These are phyloP conservation scores for Agrenia bidenticulata DNA, from an alignment of 2,888 invertebrate species.

Conservation along the genomic window DNA sequence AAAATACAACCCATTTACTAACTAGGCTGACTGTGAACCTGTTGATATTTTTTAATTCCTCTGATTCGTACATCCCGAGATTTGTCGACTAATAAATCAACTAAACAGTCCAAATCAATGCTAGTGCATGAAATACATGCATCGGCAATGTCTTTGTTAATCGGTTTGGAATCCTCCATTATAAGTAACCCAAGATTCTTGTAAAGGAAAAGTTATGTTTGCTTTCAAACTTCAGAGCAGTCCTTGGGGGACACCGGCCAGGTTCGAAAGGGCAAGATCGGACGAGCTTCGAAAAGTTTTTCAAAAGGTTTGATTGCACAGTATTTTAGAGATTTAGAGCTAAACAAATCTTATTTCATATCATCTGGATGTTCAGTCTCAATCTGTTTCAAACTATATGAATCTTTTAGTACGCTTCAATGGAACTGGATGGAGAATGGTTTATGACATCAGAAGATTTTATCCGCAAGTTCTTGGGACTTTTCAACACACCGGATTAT, in stretches of 20 bases:
- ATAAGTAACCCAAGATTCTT: too few species aligned
- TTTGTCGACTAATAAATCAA: too few species aligned
- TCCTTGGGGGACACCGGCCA: conserved; percentile 34
- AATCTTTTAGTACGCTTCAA: conserved; percentile 60
- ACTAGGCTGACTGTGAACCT: too few species aligned
- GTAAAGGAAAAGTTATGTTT: conserved; percentile 4
- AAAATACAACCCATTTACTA: too few species aligned
- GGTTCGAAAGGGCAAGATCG: conserved; percentile 58
- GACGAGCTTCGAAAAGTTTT: conserved; percentile 59
- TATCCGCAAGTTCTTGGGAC: conserved; percentile 59
- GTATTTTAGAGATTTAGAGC: too few species aligned
- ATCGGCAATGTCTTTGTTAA: too few species aligned
- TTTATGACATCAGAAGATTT: conserved; percentile 62
- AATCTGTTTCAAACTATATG: not conserved
- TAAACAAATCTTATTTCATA: too few species aligned
- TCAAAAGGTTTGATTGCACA: conserved; percentile 55
- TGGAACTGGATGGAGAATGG: conserved; percentile 58
- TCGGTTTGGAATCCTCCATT: too few species aligned
- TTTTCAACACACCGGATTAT: conserved; percentile 58
- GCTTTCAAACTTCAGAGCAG: conserved; percentile 4
- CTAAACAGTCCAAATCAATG: too few species aligned
- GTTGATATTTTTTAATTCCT: too few species aligned
- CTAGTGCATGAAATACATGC: too few species aligned
- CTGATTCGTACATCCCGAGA: too few species aligned
- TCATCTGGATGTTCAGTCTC: not conserved